Evolutionary conservation across 2,113 vertebrate species (phyloP).

Genomic region (Ammospiza nelsoni): DNA sequence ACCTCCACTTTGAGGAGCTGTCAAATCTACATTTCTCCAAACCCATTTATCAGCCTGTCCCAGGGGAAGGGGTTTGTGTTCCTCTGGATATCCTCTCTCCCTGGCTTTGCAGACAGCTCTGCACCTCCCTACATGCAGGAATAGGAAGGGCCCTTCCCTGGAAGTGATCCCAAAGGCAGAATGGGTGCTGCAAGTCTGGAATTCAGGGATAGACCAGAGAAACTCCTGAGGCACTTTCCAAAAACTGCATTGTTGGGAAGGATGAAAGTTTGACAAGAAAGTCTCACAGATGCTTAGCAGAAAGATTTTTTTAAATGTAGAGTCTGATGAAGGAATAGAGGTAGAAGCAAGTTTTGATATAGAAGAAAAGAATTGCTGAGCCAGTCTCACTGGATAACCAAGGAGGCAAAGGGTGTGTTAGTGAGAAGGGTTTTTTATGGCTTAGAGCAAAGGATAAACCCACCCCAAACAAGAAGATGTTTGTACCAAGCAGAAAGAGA

Average conservation of each 20-base stretch:
- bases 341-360: too few species aligned
- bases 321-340: too few species aligned
- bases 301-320: too few species aligned
- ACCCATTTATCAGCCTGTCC: neutral
- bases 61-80: neutral
- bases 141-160: neutral
- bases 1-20: neutral
- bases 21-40: neutral
- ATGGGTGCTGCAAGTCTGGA: neutral
- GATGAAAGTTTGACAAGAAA: too few species aligned
- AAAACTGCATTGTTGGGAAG: neutral
- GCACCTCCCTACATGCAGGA: neutral
- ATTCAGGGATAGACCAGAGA: neutral
- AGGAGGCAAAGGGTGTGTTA: too few species aligned
- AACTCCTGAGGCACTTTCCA: neutral
- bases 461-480: too few species aligned
- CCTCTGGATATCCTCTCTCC: neutral
- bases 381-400: too few species aligned
- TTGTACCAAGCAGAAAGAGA: too few species aligned
- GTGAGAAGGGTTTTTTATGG: too few species aligned
- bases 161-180: rapidly evolving
- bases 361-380: too few species aligned
- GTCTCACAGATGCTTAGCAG: too few species aligned
- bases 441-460: too few species aligned
- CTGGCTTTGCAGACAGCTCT: neutral